Percentiles rank a stretch among this genome's conserved stretches.
These are phyloP conservation scores for Dipus sagitta DNA, from an alignment of 2,797 vertebrate genomes.

Conservation along the genomic window DNA sequence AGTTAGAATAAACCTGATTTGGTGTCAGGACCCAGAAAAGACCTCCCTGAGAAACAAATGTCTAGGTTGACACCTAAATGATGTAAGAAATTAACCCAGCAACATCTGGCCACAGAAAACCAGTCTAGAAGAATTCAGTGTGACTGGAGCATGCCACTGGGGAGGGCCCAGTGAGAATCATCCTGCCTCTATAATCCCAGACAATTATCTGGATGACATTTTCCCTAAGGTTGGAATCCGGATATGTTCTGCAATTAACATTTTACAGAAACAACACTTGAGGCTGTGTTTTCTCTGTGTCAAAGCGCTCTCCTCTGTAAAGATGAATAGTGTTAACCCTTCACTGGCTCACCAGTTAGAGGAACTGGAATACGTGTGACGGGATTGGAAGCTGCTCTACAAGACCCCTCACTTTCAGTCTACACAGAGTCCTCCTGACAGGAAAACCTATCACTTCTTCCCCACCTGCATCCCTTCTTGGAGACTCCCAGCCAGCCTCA, in stretches of 20 bases:
- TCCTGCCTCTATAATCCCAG: neutral
- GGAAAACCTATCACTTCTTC: neutral
- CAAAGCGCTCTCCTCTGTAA: neutral
- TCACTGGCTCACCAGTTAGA: too few species aligned
- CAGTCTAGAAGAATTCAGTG: neutral
- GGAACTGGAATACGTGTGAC: too few species aligned
- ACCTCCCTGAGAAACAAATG: neutral
- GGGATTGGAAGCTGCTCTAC: too few species aligned
- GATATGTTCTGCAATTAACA: neutral
- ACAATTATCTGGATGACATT: neutral
- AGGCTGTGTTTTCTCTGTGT: neutral
- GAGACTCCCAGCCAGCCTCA: neutral
- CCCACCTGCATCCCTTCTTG: neutral
- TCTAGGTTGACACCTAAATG: neutral
- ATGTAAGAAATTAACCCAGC: neutral
- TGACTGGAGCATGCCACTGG: neutral
- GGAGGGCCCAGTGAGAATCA: neutral
- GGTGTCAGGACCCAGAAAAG: neutral
- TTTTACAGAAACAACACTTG: neutral
- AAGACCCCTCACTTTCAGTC: neutral
- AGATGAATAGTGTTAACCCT: neutral
- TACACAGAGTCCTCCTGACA: neutral
- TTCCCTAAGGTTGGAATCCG: neutral
- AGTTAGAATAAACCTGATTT: neutral
- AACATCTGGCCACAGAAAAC: neutral